Base-by-base conservation (phyloP, 2,888 invertebrate genomes). In the Erynnis tages region DNA sequence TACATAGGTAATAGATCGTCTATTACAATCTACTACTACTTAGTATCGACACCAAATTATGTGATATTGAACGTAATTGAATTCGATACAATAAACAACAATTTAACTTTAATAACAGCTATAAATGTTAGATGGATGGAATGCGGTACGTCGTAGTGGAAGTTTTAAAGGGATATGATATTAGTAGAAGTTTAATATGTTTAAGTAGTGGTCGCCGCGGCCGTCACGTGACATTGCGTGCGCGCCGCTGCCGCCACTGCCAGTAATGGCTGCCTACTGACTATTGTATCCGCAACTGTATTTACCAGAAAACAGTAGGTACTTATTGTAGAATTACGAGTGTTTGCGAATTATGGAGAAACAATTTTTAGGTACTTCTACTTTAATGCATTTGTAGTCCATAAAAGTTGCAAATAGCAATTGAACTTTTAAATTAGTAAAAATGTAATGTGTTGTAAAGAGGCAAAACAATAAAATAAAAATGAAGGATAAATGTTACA, bases 181-280 rank as follows among this genome's bases (percentile, higher is more conserved):
- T 58, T 55, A 40, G 34, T 56, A 10, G 47, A 63, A 62, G 67
- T 73, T 74, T 73, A 77, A 75, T 74, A 75, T 67, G 67, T 69
- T 73, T 69, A 76, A 80, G 70, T 75, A 73, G 68, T 53, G 67
- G 67, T 69, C 61, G 55, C 61, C 61, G 69, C 66, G 62, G 59
- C 41, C 54, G 58, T 72, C 86, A 86, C 87, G 87, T 69, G 60
- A 82, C 64, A 48, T 87, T 69, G 87, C 87, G 84, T 88, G 87
- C 62, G 66, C 30, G 47, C 29, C 35, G 27, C 27, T 21, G 47
- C 29, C 35, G 27, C 27, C 65, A 73, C 82, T 79, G 82, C 79
- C 81, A 82, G 82, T 85, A 82, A 77, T 77, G 64, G 71, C 35
- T 4, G 35, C 4, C 21, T 21, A 8, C 69, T 56, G 68, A 66